Evolutionary conservation across 2,888 invertebrate species (phyloP), one percentile per base, ranked within the genome.

Genomic region (Adineta ricciae): DNA sequence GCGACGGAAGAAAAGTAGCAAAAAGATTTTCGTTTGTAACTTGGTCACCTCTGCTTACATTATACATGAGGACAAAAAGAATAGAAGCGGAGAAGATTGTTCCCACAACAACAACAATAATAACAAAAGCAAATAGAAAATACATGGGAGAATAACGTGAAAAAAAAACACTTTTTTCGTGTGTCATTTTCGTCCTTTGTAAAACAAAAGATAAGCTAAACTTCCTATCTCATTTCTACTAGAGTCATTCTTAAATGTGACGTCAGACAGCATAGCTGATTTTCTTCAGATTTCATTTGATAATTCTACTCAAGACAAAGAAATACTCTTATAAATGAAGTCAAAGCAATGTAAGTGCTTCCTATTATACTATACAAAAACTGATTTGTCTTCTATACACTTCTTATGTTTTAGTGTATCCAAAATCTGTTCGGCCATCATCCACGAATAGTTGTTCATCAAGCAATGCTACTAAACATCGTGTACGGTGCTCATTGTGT

Each of bases 401-500:
- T n/a, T 32, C 27, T 64, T 36, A 19, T 19, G 16, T 7, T 64
- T 64, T 36, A 64, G 64, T 32, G 32, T 4, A 64, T 32, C 64
- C 64, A 11, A 64, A 64, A 64, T 64, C 64, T 36, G 64, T 64
- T 64, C 64, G 64, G 5, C 64, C 32, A 64, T 19, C 32, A 16
- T 64, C 64, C 16, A 64, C 27, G 32, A 32, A 27, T 64, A 64
- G 32, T 16, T 32, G 8, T 46, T 46, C 27, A 27, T 36, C 64
- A 64, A 32, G 19, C 19, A 27, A 0, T 64, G 14, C 7, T 3
- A 32, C 27, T 36, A 64, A 64, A 64, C 32, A 64, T 0, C 64
- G 78, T 41, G n/a, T n/a, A 41, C 78, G 78, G 38, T 78, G 78
- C n/a, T 78, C 78, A 24, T n/a, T 78, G n/a, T 78, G 78, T 41